Base-by-base conservation (phyloP, 2,113 vertebrate species). In the Ammodytes dubius region DNA sequence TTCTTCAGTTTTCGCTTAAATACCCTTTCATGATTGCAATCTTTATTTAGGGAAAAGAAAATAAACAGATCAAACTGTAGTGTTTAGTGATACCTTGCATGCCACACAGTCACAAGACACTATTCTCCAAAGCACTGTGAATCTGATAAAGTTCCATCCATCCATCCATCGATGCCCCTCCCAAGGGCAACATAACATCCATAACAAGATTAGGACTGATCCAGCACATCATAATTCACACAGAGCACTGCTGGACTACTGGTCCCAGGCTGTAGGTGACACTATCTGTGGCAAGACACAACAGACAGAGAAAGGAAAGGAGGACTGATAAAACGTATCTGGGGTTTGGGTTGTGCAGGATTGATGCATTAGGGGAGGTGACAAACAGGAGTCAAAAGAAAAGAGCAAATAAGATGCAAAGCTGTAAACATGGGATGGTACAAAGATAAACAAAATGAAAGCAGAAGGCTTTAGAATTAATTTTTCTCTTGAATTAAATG, bases 201-300 rank as follows among this genome's bases (percentile, higher is more conserved):
- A 89, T 95, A 95, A 95, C 89, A 92, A 93, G 93, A 95, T 96
- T 95, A 94, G 88, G 76, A 91, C 77, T 66, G 88, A 92, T 93
- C 86, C 77, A 77, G 81, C 84, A 89, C 74, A 87, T 90, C 93
- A 92, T 95, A 91, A 95, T 91, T 96, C 90, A 95, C 70, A 88
- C 39, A 14, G 66, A 78, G 88, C 86, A 39, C 70, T 50, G 78
- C 87, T 83, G 84, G 86, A 92, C 66, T 68, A 79, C 84, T 83
- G 91, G 89, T 90, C 90, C 79, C 79, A 69, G 85, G 74, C 82
- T 86, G 70, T 43, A 80, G 75, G 82, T 88, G 91, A 95, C 93
- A 81, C 77, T 87, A 92, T 94, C 92, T 87, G 74, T 47, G 72
- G 87, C 50, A 64, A 65, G 77, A 47, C 71, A 76, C 64, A 64